Conservation (phyloP, 2,888 invertebrate genomes). For the Matsumyia berberina region DNA sequence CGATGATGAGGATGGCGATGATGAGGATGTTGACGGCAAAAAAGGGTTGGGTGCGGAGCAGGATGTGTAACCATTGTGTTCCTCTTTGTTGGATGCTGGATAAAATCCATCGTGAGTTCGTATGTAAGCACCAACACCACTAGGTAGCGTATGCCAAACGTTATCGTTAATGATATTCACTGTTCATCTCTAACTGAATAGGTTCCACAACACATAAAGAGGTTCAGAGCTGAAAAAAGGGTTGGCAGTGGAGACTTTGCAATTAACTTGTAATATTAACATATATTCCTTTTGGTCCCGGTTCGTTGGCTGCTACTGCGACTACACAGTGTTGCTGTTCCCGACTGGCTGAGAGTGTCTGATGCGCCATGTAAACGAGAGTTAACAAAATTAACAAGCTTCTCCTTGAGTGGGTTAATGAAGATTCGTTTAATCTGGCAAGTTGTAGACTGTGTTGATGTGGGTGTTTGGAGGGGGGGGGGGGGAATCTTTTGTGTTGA, state of each 20-base stretch:
- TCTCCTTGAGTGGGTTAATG: slow-evolving; percentile 75
- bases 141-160: slow-evolving; percentile 45
- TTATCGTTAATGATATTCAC: slow-evolving; percentile 70
- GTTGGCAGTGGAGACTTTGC: slow-evolving; percentile 69
- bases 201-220: slow-evolving; percentile 48
- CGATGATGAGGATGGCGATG: slow-evolving; percentile 29
- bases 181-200: slow-evolving; percentile 38
- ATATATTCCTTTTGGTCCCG: slow-evolving; percentile 61
- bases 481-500: too few relatives aligned
- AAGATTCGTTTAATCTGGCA: slow-evolving; percentile 75
- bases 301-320: slow-evolving; percentile 38
- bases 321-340: slow-evolving; percentile 5
- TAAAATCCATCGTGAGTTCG: slow-evolving; percentile 40
- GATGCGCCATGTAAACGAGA: slow-evolving; percentile 70
- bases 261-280: slow-evolving; percentile 76
- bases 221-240: slow-evolving; percentile 23
- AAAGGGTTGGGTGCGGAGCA: slow-evolving; percentile 1
- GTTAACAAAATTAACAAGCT: slow-evolving; percentile 75
- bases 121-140: background rate
- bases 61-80: slow-evolving; percentile 66
- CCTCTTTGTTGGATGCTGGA: slow-evolving; percentile 65
- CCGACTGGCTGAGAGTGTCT: slow-evolving; percentile 43
- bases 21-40: slow-evolving; percentile 31
- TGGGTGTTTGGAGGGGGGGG: background rate
- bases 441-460: slow-evolving; percentile 33